These are phyloP conservation scores for Matsumyia berberina DNA, from an alignment of 2,888 invertebrate genomes.

Conservation along the genomic window DNA sequence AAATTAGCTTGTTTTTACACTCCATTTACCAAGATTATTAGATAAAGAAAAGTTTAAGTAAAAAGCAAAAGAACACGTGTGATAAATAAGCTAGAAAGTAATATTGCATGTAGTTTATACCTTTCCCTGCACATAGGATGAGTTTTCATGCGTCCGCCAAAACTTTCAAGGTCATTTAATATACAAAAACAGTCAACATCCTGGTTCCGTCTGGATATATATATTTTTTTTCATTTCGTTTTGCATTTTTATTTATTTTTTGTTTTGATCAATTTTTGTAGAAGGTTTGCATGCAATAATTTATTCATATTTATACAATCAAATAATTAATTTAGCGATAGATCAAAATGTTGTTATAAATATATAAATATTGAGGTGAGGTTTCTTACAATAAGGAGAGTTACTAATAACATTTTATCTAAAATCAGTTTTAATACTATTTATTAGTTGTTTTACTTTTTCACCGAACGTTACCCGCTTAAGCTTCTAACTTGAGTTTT, in stretches of 20 bases:
- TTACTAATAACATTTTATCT: too few species aligned
- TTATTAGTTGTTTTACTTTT: too few species aligned
- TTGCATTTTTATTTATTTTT: constrained; percentile 11
- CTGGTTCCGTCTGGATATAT: constrained; percentile 30
- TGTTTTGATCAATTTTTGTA: constrained; percentile 24
- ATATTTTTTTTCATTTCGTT: background rate
- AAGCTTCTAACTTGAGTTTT: too few species aligned
- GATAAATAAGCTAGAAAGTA: constrained; percentile 35
- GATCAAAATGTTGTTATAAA: background rate
- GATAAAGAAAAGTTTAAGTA: background rate
- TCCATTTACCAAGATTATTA: background rate
- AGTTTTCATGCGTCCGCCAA: constrained; percentile 84
- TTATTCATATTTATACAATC: constrained; percentile 26
- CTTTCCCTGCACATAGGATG: constrained; percentile 85
- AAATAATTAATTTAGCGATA: constrained; percentile 26
- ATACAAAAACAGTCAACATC: constrained; percentile 73
- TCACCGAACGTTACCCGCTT: too few species aligned
- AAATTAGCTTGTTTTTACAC: background rate
- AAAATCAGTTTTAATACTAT: too few species aligned
- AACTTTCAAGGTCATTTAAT: constrained; percentile 81
- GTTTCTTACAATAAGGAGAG: too few species aligned
- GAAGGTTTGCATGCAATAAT: constrained; percentile 49
- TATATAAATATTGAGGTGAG: background rate
- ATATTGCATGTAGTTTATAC: constrained; percentile 81
- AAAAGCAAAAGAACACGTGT: background rate